Base-by-base conservation (phyloP, 1,140 invertebrate genomes). In the Drosophila tsacasi region DNA sequence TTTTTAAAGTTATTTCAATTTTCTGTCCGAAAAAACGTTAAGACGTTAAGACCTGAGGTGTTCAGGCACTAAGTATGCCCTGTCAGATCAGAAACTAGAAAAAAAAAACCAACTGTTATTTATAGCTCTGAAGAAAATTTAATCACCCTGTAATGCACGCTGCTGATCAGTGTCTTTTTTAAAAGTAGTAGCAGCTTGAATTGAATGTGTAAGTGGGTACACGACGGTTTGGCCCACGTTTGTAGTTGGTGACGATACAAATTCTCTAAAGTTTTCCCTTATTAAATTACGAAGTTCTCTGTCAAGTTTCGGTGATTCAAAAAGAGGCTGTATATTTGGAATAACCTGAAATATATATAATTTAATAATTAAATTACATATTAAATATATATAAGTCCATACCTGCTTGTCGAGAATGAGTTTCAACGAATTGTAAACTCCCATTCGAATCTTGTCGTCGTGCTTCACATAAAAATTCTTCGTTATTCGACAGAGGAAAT, bases 401-500 rank as follows among this genome's bases (percentile, higher is more conserved):
- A 99, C 98, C 92, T 98, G 95, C 94, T 99, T 99, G 76, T 99
- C 98, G 39, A 99, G 95, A 91, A 99, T 99, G 93, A 98, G 96
- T 84, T 96, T 94, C 8, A 99, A 93, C n/a, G 98, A 98, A 90
- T 97, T 97, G 92, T 96, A 98, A 79, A 99, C 98, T 32, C 98
- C 98, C 86, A 96, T 95, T 81, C 96, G 95, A 9, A 99, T 97
- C 94, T 97, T 97, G 42, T 97, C 97, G 42, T 96, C 95, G 78
- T 97, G 94, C 54, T 96, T 94, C 52, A 98, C 97, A 94, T 97
- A 97, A 93, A 98, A 99, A 93, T 98, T 98, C 71, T 97, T 96
- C 93, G 98, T 98, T 85, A 99, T 98, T 94, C 98, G 94, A 94
- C 98, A 99, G 52, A 99, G 94, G 94, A 99, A 99, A 94, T 99